phyloP scores from a whole-genome alignment of 2,888 invertebrate genomes.

The Scotopteryx bipunctaria region DNA sequence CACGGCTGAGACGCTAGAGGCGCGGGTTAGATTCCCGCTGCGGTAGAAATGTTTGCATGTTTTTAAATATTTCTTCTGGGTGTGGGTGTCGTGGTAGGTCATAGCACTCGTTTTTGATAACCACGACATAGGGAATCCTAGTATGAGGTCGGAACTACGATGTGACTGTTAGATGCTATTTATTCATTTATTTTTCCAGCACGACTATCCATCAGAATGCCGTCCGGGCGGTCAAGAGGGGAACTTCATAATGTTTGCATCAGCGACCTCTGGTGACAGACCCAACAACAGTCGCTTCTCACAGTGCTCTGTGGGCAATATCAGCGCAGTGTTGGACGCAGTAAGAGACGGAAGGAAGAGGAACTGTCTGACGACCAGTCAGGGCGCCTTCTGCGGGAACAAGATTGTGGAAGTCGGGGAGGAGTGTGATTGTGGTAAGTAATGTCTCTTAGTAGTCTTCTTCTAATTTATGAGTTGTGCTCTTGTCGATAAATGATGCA shows the following conservation, averaged over 20 bases:
- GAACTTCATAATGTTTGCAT: conserved; percentile 99
- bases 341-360: conserved; percentile 95
- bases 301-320: conserved; percentile 96
- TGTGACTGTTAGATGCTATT: too few species aligned
- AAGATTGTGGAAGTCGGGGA: conserved; percentile 99
- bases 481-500: too few species aligned
- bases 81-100: too few species aligned
- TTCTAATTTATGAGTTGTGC: too few species aligned
- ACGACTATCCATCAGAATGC: conserved; percentile 96
- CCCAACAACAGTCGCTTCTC: conserved; percentile 99
- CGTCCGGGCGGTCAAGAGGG: conserved; percentile 95
- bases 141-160: too few species aligned
- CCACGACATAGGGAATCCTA: too few species aligned
- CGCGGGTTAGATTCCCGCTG: too few species aligned
- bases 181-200: conserved; percentile 81
- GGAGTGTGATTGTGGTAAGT: conserved; percentile 95
- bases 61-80: too few species aligned
- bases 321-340: conserved; percentile 96
- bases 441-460: too few species aligned
- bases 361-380: conserved; percentile 95
- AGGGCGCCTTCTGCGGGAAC: conserved; percentile 99
- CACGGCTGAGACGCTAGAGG: too few species aligned
- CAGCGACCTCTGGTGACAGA: conserved; percentile 98
- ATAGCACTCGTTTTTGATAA: too few species aligned
- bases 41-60: too few species aligned